phyloP scores from a whole-genome alignment of 2,113 vertebrate genomes.

The Panthera uncia region DNA sequence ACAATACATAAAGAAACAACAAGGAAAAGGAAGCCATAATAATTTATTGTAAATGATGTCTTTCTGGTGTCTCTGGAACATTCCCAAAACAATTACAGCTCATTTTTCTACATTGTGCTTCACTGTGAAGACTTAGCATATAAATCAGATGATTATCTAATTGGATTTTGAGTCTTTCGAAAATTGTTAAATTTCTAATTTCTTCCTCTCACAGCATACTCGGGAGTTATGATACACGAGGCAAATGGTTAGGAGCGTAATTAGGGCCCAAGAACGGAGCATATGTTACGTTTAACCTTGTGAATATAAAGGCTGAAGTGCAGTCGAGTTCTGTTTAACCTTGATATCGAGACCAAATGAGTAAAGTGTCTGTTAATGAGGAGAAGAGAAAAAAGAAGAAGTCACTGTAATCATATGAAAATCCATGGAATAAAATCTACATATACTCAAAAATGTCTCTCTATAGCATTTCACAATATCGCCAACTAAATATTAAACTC shows the following conservation, averaged over 20 bases:
- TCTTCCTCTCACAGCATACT: neutral
- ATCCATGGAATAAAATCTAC: neutral
- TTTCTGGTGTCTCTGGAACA: slow-evolving; percentile 81
- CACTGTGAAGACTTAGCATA: neutral
- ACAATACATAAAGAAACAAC: slow-evolving; percentile 82
- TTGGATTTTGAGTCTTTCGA: slow-evolving; percentile 40
- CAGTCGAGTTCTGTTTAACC: neutral
- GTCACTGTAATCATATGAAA: neutral
- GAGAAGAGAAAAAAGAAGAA: neutral
- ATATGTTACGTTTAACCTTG: slow-evolving; percentile 1
- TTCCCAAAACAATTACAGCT: slow-evolving; percentile 83
- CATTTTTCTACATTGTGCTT: slow-evolving; percentile 43
- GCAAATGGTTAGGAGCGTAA: neutral
- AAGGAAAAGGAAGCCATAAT: slow-evolving; percentile 80
- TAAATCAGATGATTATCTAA: neutral
- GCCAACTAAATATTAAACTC: neutral
- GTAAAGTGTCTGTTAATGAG: neutral
- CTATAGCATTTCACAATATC: neutral
- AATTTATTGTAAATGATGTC: slow-evolving; percentile 81
- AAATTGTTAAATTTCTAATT: slow-evolving; percentile 28
- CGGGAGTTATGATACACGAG: neutral
- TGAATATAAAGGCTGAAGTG: neutral
- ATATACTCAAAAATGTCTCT: neutral
- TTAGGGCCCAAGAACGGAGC: neutral
- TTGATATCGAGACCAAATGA: neutral